Evolutionary conservation across 2,797 vertebrate species (phyloP), one percentile per base, ranked within the genome.

Genomic region (Pipistrellus pygmaeus): DNA sequence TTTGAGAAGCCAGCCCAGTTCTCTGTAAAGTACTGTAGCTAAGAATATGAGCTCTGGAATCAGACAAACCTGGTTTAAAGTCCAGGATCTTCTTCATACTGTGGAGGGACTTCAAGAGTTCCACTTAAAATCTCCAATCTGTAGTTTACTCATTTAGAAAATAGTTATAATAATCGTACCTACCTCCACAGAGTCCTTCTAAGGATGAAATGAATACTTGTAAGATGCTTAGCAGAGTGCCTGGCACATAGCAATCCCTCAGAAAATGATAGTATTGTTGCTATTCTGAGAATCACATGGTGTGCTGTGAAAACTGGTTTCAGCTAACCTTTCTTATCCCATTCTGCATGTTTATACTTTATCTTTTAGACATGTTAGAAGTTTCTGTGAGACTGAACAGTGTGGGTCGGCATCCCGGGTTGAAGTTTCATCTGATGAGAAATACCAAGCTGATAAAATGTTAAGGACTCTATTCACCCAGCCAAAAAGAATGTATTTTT

Each of bases 321-420:
- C 44, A 82, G 75, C 30, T 71, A n/a, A 71, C 41, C 76, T 83
- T 44, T 48, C 48, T 77, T 92, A 64, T 60, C 69, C 41, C 8
- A 27, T 85, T 46, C 77, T 82, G 44, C 13, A 84, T 89, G 69
- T 90, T 91, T 93, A 68, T 30, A 88, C 75, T 92, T 95, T 73
- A 86, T 73, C 68, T 78, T 94, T 81, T 95, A 91, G 66, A 91
- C 66, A 73, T 96, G 44, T 38, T 71, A 94, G 60, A 91, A 51
- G 27, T 53, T 88, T 92, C 53, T 41, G 11, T 91, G 86, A 72
- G n/a, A 46, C 62, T 90, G 30, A 90, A 64, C 68, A 82, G 82
- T 44, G 53, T 84, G 53, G 20, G 41, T 68, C n/a, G 55, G 41
- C 55, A 83, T 78, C 48, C 14, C 35, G 32, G 30, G 25, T 83